Percentiles rank a stretch among this genome's conserved stretches.
phyloP scores from a whole-genome alignment of 1,140 invertebrate species.

The Apolygus lucorum region DNA sequence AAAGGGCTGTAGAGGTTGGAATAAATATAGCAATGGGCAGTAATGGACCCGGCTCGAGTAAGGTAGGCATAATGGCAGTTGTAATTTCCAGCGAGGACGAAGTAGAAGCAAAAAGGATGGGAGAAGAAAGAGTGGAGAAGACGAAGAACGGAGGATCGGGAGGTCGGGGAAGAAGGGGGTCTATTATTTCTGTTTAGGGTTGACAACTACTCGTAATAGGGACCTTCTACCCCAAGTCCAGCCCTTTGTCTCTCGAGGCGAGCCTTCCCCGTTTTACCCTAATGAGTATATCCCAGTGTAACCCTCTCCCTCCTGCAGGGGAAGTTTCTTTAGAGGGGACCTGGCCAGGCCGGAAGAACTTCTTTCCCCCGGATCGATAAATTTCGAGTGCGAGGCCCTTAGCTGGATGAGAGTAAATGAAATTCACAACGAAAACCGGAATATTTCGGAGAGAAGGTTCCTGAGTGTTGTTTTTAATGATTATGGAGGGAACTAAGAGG shows the following conservation, averaged over 20 bases:
- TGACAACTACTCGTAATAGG: constrained; percentile 24
- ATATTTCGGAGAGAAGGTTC: no score
- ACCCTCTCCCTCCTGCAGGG: not conserved
- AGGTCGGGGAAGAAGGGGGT: constrained; percentile 7
- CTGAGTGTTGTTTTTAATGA: no score
- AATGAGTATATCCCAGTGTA: constrained; percentile 21
- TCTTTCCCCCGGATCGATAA: constrained; percentile 2
- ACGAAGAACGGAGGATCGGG: not conserved
- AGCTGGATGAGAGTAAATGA: no score
- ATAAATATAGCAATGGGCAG: constrained; percentile 4
- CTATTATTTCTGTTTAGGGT: constrained; percentile 23
- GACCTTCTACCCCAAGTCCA: constrained; percentile 18
- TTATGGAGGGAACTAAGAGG: no score
- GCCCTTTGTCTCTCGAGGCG: constrained; percentile 18
- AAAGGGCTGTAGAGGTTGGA: not conserved
- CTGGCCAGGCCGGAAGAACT: not conserved
- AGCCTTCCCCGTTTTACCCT: constrained; percentile 17
- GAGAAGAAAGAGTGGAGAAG: not conserved
- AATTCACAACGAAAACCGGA: no score
- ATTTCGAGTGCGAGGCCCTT: not conserved
- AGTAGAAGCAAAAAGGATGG: not conserved
- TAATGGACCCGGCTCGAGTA: constrained; percentile 3
- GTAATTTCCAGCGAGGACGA: not conserved
- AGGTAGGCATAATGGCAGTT: constrained; percentile 14
- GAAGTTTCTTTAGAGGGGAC: not conserved